phyloP scores from a whole-genome alignment of 1,140 invertebrate genomes.

The Stratiolaelaps scimitus region DNA sequence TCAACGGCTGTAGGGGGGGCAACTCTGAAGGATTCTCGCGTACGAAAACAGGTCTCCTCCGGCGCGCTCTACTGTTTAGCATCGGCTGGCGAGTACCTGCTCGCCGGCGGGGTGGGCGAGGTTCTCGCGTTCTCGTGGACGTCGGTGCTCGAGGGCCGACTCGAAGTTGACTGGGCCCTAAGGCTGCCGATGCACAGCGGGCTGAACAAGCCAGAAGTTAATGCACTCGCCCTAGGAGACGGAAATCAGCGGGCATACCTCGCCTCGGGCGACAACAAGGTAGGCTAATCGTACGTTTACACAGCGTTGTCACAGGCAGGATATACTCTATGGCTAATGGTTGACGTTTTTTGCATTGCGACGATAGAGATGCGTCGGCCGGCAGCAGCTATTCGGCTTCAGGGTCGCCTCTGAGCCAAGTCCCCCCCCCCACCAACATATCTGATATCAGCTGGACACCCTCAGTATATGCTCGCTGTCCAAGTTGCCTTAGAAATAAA shows the following conservation, averaged over 20 bases:
- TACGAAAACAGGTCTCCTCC: slow-evolving; percentile 3
- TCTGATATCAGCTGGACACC: too few relatives aligned
- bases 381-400: too few relatives aligned
- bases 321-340: too few relatives aligned
- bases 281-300: too few relatives aligned
- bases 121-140: not conserved
- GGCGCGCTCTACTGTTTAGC: slow-evolving; percentile 18
- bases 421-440: too few relatives aligned
- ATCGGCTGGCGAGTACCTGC: slow-evolving; percentile 11
- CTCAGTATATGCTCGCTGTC: too few relatives aligned
- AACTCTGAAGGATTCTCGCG: not conserved
- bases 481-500: too few relatives aligned
- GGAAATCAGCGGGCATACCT: not conserved
- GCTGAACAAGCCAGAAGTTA: slow-evolving; percentile 18
- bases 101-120: slow-evolving; percentile 5
- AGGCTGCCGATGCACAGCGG: slow-evolving; percentile 12
- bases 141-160: not conserved
- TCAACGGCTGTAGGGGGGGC: too few relatives aligned
- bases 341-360: too few relatives aligned
- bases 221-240: slow-evolving; percentile 8
- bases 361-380: too few relatives aligned
- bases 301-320: too few relatives aligned
- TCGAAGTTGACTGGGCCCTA: slow-evolving; percentile 20
- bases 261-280: slow-evolving; percentile 3
- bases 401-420: too few relatives aligned